Base-by-base conservation (phyloP, 2,113 vertebrate species). In the Paratilapia polleni region DNA sequence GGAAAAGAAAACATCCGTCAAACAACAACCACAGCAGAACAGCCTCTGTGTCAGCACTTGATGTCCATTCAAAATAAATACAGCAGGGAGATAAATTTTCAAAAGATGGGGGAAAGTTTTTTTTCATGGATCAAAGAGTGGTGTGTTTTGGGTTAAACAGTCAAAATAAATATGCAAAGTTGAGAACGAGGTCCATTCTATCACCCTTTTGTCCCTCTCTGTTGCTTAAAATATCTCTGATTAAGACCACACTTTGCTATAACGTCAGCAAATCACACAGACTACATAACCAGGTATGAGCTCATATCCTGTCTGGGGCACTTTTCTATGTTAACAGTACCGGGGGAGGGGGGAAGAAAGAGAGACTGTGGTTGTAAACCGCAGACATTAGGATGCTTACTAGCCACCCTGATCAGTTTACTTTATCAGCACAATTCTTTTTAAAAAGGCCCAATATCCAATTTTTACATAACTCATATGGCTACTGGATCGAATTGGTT, bases 271-370 rank as follows among this genome's bases (percentile, higher is more conserved):
- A 88, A 85, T 89, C 70, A 86, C 43, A 5, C 84, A 60, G 77
- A 85, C 84, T 85, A 77, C 80, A 88, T 87, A 91, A 89, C 87
- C 80, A 86, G 90, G 60, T 76, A 95, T 95, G 93, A 95, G 93
- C 92, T 95, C 91, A 96, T 94, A 92, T 96, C 93, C 94, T 95
- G 93, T 95, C 93, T 94, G 91, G 87, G 86, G 83, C 49, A 87
- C 76, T 90, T 88, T 87, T 90, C 87, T 89, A 83, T 60, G 84
- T 78, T 83, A 92, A 88, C 87, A 81, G 73, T 76, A 36, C 28
- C 9, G 22, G 22, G 78, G 77, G 80, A 88, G 83, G 90, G 84
- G 87, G 77, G 80, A 87, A 91, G 77, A 83, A 78, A 86, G 75
- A 78, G 81, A 90, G 89, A 85, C 84, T 91, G 87, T 86, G 77